Base-by-base conservation (phyloP, 2,113 vertebrate species). In the Cephalophus harveyi region DNA sequence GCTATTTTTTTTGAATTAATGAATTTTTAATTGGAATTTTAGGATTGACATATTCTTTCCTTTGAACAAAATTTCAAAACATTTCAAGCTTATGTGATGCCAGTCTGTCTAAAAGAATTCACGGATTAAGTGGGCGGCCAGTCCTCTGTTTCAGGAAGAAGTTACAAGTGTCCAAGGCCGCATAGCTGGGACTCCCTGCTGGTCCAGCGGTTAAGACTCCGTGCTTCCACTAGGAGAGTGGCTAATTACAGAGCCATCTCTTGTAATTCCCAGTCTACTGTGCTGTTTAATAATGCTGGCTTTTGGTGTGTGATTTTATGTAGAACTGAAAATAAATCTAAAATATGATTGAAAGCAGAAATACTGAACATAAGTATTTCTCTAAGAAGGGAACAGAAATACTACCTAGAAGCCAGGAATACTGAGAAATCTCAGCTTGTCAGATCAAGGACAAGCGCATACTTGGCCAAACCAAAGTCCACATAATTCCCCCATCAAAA, bases 301-400 rank as follows among this genome's bases (percentile, higher is more conserved):
- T 86, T 95, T 91, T 54, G 30, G 11, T 33, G 28, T 57, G 76
- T 78, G 94, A 78, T 78, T 95, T 94, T 67, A 86, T 83, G 33
- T 48, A 84, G 92, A 94, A 86, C 12, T 40, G 87, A 36, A 95
- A 62, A 84, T n/a, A 85, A 83, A 46, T 48, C 28, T 87, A 62
- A 92, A 97, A 92, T 52, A 28, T n/a, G 40, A 81, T 46, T 78
- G 62, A 33, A 96, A 96, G 17, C 19, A 40, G 90, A 96, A 92
- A 71, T 81, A 21, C 55, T 46, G 60, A 85, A 28, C 6, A 2
- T 40, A 67, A 83, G 55, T 3, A 64, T 27, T 28, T 62, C 33
- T 90, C 40, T 74, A 30, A 81, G 57, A 76, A 57, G 27, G 81
- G 52, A 36, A 11, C 28, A 10, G 67, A 52, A 60, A 60, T 52